A percentile compares a stretch with the other conserved stretches of the same genome.
Evolutionary conservation across 2,888 invertebrate genomes (phyloP).

Genomic region (Tetranychus piercei): DNA sequence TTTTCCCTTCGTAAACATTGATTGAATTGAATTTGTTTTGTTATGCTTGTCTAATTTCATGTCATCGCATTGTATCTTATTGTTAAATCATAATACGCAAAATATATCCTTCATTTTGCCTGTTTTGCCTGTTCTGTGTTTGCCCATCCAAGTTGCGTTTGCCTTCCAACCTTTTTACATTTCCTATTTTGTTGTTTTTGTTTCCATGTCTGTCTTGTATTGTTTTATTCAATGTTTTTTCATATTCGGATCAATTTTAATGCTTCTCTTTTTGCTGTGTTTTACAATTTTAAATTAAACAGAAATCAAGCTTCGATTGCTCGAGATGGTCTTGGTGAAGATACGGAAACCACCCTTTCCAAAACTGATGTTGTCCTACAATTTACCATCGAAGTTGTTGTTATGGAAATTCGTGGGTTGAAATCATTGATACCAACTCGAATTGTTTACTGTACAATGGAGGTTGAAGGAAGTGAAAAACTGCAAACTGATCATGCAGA

Average conservation of each 20-base stretch:
- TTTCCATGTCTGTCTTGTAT: neutral
- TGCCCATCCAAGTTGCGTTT: too few relatives aligned
- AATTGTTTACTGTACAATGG: conserved; percentile 99
- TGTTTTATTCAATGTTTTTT: neutral
- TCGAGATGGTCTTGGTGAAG: conserved; percentile 61
- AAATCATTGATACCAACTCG: conserved; percentile 89
- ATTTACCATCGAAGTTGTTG: conserved; percentile 86
- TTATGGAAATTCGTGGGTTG: conserved; percentile 95
- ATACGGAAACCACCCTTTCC: conserved; percentile 81
- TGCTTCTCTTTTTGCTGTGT: neutral
- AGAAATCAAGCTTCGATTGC: conserved; percentile 41
- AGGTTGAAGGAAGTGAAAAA: conserved; percentile 87
- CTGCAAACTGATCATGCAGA: conserved; percentile 98
- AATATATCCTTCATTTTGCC: too few relatives aligned
- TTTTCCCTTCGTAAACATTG: too few relatives aligned
- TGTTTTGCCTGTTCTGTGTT: too few relatives aligned
- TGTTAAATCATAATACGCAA: too few relatives aligned
- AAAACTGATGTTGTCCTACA: conserved; percentile 95
- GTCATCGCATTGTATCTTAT: too few relatives aligned
- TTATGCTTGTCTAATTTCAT: too few relatives aligned
- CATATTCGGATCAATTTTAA: neutral
- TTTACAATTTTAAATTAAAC: neutral
- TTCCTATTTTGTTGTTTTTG: too few relatives aligned
- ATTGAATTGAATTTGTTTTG: too few relatives aligned
- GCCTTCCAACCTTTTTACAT: too few relatives aligned